Conservation (phyloP, 2,113 vertebrate species). For the Pelecanoides urinatrix region DNA sequence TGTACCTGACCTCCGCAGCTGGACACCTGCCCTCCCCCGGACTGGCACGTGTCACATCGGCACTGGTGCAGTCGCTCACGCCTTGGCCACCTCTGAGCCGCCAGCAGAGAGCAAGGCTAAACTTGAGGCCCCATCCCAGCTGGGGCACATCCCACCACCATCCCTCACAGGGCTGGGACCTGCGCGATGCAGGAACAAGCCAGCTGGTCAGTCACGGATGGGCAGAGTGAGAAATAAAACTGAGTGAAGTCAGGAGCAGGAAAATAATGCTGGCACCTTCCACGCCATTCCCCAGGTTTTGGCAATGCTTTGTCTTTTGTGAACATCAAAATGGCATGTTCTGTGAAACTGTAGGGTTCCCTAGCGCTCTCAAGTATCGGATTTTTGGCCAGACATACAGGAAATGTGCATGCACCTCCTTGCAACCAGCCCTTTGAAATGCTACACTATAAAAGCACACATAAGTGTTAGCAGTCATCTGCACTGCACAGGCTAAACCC, state of each 20-base stretch:
- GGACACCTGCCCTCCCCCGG: neutral
- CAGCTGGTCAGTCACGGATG: accelerated
- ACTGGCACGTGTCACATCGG: neutral
- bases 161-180: neutral
- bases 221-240: neutral
- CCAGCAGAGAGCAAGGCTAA: neutral
- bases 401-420: slow-evolving; percentile 30
- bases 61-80: neutral
- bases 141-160: neutral
- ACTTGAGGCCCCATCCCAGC: neutral
- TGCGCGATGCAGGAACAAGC: accelerated
- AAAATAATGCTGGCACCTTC: neutral
- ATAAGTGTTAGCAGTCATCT: neutral
- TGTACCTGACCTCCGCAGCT: neutral
- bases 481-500: neutral
- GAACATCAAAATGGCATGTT: neutral
- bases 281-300: neutral
- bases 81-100: neutral
- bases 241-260: neutral
- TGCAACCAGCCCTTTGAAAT: slow-evolving; percentile 33
- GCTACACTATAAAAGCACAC: neutral
- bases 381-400: slow-evolving; percentile 55
- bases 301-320: neutral
- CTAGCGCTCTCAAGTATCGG: neutral
- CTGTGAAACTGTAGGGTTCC: neutral